phyloP scores from a whole-genome alignment of 35 echinoderm and acorn worm genomes.

The Ophiothrix spiculata region DNA sequence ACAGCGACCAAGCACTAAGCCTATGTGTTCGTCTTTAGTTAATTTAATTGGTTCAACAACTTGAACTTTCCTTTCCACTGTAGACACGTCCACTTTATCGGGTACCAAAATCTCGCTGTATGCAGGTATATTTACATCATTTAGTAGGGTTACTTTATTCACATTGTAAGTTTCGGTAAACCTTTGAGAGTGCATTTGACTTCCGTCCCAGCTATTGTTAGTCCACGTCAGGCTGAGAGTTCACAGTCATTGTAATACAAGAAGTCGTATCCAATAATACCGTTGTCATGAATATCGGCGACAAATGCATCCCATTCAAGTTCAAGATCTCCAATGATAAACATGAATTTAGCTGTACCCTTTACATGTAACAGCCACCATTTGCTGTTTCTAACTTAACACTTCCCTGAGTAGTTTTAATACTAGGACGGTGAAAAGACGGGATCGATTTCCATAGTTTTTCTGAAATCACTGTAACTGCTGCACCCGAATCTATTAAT shows the following conservation, averaged over 20 bases:
- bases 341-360: not conserved
- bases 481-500: not conserved
- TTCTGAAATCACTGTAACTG: not conserved
- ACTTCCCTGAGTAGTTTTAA: not conserved
- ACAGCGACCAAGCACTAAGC: conserved; percentile 16
- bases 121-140: too few relatives aligned
- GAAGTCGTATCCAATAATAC: conserved; percentile 51
- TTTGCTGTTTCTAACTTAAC: conserved; percentile 18
- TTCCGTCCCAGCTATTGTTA: conserved; percentile 17
- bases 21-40: not conserved
- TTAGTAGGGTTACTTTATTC: not conserved
- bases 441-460: not conserved
- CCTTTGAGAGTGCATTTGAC: conserved; percentile 38
- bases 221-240: conserved; percentile 27
- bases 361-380: not conserved
- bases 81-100: too few relatives aligned
- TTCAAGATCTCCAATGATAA: not conserved
- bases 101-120: too few relatives aligned
- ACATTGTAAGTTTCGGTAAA: too few relatives aligned
- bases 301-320: conserved; percentile 57
- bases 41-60: too few relatives aligned
- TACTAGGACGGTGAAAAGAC: not conserved
- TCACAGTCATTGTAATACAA: conserved; percentile 42
- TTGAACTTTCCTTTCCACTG: too few relatives aligned
- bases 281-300: conserved; percentile 30